These are phyloP conservation scores for Globodera ellingtonae DNA, from an alignment of 1,140 invertebrate species.

Conservation along the genomic window DNA sequence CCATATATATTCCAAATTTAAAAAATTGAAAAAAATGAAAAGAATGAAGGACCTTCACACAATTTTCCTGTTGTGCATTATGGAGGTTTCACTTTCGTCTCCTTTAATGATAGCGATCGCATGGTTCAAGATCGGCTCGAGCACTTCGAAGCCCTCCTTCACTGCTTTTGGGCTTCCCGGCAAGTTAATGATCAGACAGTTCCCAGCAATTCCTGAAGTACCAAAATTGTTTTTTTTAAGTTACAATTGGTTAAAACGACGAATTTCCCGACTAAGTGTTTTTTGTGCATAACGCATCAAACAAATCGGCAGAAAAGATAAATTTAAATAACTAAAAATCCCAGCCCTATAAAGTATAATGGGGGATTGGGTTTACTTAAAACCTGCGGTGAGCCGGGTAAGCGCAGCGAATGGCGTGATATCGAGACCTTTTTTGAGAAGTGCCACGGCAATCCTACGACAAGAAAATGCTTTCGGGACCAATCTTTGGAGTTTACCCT, in stretches of 20 bases:
- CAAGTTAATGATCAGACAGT: constrained; percentile 45
- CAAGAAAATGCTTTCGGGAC: too few species aligned
- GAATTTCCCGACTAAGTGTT: background rate
- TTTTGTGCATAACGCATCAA: background rate
- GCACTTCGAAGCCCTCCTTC: constrained; percentile 36
- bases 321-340: background rate
- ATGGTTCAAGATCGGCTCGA: constrained; percentile 37
- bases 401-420: constrained; percentile 29
- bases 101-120: constrained; percentile 34
- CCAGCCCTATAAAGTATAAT: background rate
- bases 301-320: background rate
- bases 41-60: background rate
- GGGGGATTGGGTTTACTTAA: background rate
- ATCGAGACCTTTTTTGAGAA: constrained; percentile 17
- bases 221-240: too few species aligned
- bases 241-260: background rate
- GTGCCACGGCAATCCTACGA: constrained; percentile 12
- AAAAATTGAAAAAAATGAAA: background rate
- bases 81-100: constrained; percentile 3
- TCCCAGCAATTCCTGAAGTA: constrained; percentile 31
- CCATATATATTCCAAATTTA: background rate
- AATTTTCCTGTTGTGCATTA: constrained; percentile 7
- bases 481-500: constrained; percentile 3
- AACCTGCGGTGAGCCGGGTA: constrained; percentile 21
- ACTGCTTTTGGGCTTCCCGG: constrained; percentile 48